phyloP scores from a whole-genome alignment of 2,888 invertebrate species.

The Plagiodera versicolora region DNA sequence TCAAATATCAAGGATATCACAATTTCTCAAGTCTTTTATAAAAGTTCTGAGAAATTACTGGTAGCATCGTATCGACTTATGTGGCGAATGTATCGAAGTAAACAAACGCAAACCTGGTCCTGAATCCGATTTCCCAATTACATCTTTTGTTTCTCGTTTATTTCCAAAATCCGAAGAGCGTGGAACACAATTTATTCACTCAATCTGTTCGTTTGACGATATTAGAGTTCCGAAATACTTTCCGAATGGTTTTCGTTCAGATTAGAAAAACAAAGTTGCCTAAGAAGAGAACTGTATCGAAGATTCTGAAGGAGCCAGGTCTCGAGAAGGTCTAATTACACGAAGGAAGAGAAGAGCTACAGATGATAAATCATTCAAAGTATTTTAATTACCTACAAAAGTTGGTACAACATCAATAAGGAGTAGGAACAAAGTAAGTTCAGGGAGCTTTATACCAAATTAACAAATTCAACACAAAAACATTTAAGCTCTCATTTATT shows the following conservation, averaged over 20 bases:
- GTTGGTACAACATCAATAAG: constrained; percentile 11
- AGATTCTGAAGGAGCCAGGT: constrained; percentile 6
- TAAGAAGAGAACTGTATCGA: background rate
- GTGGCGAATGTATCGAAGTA: too few relatives aligned
- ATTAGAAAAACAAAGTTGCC: background rate
- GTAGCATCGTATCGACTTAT: too few relatives aligned
- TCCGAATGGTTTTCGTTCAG: background rate
- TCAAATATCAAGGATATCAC: too few relatives aligned
- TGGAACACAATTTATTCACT: too few relatives aligned
- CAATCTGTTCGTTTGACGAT: background rate
- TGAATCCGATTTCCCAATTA: too few relatives aligned
- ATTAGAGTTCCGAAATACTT: background rate
- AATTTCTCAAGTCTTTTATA: too few relatives aligned
- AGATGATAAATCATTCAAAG: constrained; percentile 5
- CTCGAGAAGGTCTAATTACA: constrained; percentile 7
- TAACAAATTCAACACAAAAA: constrained; percentile 6
- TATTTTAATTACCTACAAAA: constrained; percentile 1
- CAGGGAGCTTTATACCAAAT: background rate
- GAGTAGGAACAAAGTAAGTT: background rate
- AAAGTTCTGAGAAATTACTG: too few relatives aligned
- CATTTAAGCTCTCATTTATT: constrained; percentile 13
- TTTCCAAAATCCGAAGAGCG: too few relatives aligned
- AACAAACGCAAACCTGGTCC: too few relatives aligned
- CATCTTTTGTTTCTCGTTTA: too few relatives aligned
- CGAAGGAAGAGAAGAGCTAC: background rate